phyloP scores from a whole-genome alignment of 2,797 vertebrate genomes.

The Hirundo rustica region DNA sequence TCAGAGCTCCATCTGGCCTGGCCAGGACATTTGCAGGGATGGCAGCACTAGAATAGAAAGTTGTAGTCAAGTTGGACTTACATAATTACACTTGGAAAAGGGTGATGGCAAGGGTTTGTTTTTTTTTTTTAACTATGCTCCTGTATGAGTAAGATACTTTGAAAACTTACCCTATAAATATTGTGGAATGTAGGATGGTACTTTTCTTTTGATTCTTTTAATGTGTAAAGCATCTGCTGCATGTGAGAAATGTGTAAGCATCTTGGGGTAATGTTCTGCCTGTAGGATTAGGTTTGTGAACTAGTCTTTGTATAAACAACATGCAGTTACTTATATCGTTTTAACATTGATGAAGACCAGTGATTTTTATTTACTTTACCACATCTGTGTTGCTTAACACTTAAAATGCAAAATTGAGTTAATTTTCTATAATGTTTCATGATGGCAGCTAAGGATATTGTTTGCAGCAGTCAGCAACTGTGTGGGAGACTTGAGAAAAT shows the following conservation, averaged over 20 bases:
- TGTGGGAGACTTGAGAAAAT: neutral
- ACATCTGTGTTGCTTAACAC: neutral
- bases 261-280: neutral
- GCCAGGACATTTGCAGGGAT: neutral
- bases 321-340: slow-evolving; percentile 15
- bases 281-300: neutral
- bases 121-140: neutral
- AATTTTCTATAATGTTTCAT: neutral
- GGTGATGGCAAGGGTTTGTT: neutral
- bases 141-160: neutral
- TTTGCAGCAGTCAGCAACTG: neutral
- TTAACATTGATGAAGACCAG: slow-evolving; percentile 17
- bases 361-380: slow-evolving; percentile 28
- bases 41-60: neutral
- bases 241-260: neutral
- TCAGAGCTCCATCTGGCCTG: neutral
- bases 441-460: neutral
- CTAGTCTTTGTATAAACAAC: neutral
- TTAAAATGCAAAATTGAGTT: neutral
- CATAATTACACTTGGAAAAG: neutral
- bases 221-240: neutral
- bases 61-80: neutral
- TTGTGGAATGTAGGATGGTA: neutral
- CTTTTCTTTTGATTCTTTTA: neutral
- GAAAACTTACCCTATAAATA: neutral